Conservation (phyloP, 2,888 invertebrate species). For the Cancer borealis region DNA sequence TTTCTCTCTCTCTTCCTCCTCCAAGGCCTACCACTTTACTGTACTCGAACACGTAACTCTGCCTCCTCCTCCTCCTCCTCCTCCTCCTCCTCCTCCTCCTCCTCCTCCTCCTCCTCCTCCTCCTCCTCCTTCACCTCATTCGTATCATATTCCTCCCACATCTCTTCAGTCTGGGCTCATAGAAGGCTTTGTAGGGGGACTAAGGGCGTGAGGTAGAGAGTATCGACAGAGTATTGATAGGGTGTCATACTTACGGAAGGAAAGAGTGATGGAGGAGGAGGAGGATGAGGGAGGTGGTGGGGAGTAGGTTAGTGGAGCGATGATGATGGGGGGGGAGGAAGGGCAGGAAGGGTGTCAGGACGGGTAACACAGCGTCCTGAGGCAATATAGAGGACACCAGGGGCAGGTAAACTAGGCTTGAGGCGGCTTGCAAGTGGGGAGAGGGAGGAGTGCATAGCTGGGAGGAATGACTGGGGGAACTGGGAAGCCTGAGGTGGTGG, state of each 20-base stretch:
- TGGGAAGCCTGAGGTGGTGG: neutral
- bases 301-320: conserved; percentile 11
- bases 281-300: neutral
- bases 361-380: too few relatives aligned
- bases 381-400: neutral
- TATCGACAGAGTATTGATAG: neutral
- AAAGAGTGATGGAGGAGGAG: neutral
- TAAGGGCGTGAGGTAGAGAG: neutral
- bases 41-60: too few relatives aligned
- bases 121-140: neutral
- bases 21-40: too few relatives aligned
- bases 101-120: conserved; percentile 8
- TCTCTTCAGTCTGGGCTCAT: neutral
- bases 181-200: neutral
- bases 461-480: neutral
- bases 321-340: neutral
- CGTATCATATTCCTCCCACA: neutral
- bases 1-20: too few relatives aligned
- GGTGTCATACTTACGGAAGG: neutral
- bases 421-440: neutral
- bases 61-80: neutral
- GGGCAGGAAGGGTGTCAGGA: neutral
- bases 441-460: neutral
- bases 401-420: neutral
- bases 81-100: neutral